phyloP scores from a whole-genome alignment of 2,113 vertebrate species.

The Phylloscopus trochiloides region DNA sequence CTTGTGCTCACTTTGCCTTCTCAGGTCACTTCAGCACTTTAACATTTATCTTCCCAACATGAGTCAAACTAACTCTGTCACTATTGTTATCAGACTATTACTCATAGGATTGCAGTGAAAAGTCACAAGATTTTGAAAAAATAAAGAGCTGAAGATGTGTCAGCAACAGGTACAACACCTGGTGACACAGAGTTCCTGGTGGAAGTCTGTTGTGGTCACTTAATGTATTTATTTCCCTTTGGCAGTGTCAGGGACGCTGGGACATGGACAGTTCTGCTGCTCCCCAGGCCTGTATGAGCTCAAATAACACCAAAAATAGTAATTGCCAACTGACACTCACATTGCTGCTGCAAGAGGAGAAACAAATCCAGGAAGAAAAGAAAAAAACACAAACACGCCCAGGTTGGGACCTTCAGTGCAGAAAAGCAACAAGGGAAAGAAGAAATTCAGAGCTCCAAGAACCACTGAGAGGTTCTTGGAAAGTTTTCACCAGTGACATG shows the following conservation, averaged over 20 bases:
- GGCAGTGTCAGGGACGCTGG: neutral
- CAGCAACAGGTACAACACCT: neutral
- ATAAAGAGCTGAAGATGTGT: neutral
- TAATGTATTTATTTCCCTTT: neutral
- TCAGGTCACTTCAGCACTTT: neutral
- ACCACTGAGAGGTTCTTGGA: neutral
- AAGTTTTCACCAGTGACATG: rapidly evolving
- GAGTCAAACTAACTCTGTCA: neutral
- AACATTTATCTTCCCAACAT: neutral
- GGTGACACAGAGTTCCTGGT: neutral
- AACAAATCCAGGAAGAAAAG: neutral
- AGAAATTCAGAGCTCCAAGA: neutral
- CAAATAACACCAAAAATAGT: neutral
- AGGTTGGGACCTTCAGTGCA: rapidly evolving
- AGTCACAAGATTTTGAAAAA: neutral
- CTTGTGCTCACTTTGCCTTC: neutral
- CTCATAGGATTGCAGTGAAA: neutral
- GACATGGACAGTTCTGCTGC: neutral
- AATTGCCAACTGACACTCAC: neutral
- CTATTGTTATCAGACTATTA: neutral
- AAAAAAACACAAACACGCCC: neutral
- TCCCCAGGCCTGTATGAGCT: neutral
- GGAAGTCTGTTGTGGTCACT: neutral
- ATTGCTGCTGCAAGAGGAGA: neutral
- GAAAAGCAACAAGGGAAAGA: rapidly evolving